Evolutionary conservation across 92 coral and sea anemone species (phyloP).

Genomic region (Paramuricea clavata): DNA sequence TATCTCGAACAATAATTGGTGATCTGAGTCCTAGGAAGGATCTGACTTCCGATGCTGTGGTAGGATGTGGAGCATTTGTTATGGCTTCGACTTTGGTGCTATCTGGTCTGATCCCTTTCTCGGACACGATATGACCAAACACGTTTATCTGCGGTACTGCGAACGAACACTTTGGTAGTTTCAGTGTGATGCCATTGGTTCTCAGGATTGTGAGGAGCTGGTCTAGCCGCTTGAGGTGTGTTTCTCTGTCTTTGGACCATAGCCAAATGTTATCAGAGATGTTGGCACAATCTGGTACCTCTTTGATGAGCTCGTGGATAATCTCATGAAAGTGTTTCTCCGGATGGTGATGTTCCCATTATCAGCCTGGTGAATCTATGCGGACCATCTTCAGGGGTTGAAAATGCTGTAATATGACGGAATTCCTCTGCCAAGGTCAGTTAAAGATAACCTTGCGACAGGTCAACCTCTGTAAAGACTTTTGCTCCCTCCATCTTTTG

Average conservation of each 20-base stretch:
- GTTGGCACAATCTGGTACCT: slow-evolving; percentile 44
- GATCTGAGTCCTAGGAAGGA: slow-evolving; percentile 66
- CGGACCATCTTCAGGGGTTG: slow-evolving; percentile 59
- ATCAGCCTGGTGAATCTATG: slow-evolving; percentile 38
- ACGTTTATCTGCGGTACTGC: slow-evolving; percentile 46
- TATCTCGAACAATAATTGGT: slow-evolving; percentile 51
- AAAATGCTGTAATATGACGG: slow-evolving; percentile 64
- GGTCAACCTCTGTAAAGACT: slow-evolving; percentile 63
- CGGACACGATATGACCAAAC: slow-evolving; percentile 68
- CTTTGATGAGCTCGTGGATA: slow-evolving; percentile 52
- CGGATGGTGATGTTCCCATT: slow-evolving; percentile 61
- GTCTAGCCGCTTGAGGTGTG: slow-evolving; percentile 52
- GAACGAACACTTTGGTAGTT: slow-evolving; percentile 64
- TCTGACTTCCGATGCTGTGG: slow-evolving; percentile 60
- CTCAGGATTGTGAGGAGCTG: slow-evolving; percentile 49
- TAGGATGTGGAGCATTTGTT: slow-evolving; percentile 56
- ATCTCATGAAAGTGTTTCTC: slow-evolving; percentile 69
- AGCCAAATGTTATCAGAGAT: slow-evolving; percentile 71
- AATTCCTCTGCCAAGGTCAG: slow-evolving; percentile 72
- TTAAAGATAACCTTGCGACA: slow-evolving; percentile 63
- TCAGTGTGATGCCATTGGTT: slow-evolving; percentile 61
- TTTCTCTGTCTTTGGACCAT: slow-evolving; percentile 49
- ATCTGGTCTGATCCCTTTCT: slow-evolving; percentile 64
- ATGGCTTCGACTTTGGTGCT: slow-evolving; percentile 58
- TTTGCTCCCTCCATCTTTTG: slow-evolving; percentile 66